Base-by-base conservation (phyloP, 2,113 vertebrate genomes). In the Alligator sinensis region DNA sequence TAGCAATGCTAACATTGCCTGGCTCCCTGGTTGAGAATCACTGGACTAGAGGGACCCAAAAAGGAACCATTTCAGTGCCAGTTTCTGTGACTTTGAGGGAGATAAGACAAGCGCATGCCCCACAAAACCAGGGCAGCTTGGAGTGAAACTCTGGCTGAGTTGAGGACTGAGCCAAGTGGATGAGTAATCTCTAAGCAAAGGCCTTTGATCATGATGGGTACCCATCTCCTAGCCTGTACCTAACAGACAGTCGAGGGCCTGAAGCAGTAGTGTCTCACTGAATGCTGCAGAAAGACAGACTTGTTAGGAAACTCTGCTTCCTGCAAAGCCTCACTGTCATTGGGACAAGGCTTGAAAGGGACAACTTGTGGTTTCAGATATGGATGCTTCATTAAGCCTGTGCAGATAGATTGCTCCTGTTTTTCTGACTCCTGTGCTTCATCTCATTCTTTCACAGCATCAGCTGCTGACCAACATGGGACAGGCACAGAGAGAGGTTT, bases 401-500 rank as follows among this genome's bases (percentile, higher is more conserved):
- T 89, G 78, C 60, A 79, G 63, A 90, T 4, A 2, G 95, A 85
- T 66, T 81, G 64, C 80, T 95, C 90, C 15, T 72, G 30, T 6
- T 75, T 47, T 75, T 54, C 22, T 4, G 8, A 9, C 89, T 95
- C 68, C 83, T 94, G 81, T 77, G 82, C 94, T 84, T 80, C 24
- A 18, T 87, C 95, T 70, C 78, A 89, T 14, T 28, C 5, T 89
- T 94, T 59, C 86, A 80, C 87, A 66, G 77, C 59, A 86, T 89
- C 85, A 96, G 80, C 87, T 91, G 85, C 84, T 95, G 88, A 87
- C 91, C 93, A 15, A 76, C 47, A 83, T 24, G 63, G 78, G 77
- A 57, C 79, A 94, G 87, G 91, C 91, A 1, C 0, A 62, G n/a
- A 93, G 86, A 89, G 92, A 92, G 80, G 27, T 82, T 94, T 59